Conservation (phyloP, 2,113 vertebrate species). For the Tenrec ecaudatus region DNA sequence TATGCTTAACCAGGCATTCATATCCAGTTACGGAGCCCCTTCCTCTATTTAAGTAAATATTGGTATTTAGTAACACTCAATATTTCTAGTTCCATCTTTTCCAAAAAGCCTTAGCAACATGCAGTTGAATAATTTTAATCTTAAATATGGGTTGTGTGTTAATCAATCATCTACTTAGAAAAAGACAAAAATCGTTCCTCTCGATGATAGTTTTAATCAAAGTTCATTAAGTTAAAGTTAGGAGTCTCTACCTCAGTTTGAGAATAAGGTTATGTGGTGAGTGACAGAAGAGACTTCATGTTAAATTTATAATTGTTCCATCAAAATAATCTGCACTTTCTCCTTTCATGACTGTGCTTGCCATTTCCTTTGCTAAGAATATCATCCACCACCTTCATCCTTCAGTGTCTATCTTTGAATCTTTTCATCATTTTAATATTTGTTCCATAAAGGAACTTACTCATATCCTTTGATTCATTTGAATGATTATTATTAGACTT, state of each 20-base stretch:
- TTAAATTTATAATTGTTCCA: neutral
- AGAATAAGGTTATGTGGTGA: neutral
- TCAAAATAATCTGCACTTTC: neutral
- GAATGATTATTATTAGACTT: neutral
- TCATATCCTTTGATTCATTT: neutral
- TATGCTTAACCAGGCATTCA: neutral
- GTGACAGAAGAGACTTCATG: neutral
- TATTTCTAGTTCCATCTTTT: neutral
- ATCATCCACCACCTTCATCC: neutral
- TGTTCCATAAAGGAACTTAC: neutral
- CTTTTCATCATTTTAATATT: neutral
- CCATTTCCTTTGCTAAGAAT: neutral
- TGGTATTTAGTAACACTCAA: neutral
- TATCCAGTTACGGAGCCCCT: neutral
- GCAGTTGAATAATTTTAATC: neutral
- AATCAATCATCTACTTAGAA: neutral
- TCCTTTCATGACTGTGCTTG: neutral
- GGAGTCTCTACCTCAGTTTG: neutral
- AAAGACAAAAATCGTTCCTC: neutral
- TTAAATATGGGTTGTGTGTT: neutral
- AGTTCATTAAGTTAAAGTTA: constrained; percentile 33
- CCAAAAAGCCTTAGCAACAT: neutral
- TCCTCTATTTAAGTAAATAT: neutral
- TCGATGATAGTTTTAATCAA: neutral
- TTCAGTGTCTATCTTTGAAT: neutral